Evolutionary conservation across 2,888 invertebrate species (phyloP).

Genomic region (Nasonovia ribisnigri): DNA sequence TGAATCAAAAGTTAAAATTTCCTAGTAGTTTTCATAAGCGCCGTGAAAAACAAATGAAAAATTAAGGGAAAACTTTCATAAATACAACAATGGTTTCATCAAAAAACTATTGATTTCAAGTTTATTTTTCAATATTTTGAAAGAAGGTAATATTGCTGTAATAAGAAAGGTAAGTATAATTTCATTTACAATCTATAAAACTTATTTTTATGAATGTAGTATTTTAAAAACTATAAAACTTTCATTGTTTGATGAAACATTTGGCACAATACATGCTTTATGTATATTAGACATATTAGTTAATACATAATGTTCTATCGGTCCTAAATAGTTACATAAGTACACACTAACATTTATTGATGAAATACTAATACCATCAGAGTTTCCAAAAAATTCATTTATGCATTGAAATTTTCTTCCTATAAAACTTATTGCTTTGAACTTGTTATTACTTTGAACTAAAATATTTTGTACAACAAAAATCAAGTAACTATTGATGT

Average conservation of each 20-base stretch:
- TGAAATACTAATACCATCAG: conserved; percentile 11
- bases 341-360: not conserved
- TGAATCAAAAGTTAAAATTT: no score
- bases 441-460: no score
- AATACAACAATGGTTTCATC: no score
- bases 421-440: conserved; percentile 4
- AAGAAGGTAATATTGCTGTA: no score
- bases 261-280: conserved; percentile 18
- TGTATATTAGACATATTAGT: not conserved
- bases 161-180: no score
- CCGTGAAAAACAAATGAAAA: no score
- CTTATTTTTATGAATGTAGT: not conserved
- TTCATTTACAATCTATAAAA: not conserved
- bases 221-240: not conserved
- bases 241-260: not conserved
- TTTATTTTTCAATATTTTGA: no score
- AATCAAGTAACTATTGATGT: no score
- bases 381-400: conserved; percentile 5
- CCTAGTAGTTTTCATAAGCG: no score
- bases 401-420: not conserved
- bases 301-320: conserved; percentile 8
- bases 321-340: not conserved
- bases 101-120: no score
- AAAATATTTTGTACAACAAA: no score
- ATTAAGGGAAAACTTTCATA: no score